Conservation (phyloP, 2,797 vertebrate genomes). For the Parauchenoglanis punctatus region DNA sequence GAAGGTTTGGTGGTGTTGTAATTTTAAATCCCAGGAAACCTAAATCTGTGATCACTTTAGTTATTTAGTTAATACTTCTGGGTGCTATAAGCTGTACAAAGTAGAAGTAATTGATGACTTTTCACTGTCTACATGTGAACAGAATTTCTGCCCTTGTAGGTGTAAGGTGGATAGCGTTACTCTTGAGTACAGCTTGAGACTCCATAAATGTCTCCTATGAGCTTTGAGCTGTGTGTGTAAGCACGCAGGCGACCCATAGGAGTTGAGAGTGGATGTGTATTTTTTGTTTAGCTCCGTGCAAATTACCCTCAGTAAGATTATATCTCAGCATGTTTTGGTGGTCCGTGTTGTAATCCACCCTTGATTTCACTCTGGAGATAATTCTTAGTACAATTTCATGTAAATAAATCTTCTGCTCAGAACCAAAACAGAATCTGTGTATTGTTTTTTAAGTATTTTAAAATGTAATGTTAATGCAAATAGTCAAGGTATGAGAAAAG, state of each 20-base stretch:
- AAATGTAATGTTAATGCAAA: neutral
- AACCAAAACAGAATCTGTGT: neutral
- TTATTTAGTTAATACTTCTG: neutral
- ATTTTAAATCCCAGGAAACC: neutral
- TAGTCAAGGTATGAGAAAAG: neutral
- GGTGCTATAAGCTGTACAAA: neutral
- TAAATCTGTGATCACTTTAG: neutral
- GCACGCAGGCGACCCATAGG: neutral
- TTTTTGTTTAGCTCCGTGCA: neutral
- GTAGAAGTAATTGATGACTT: neutral
- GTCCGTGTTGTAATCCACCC: neutral
- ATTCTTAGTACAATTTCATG: neutral
- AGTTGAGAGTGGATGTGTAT: neutral
- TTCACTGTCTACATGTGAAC: neutral
- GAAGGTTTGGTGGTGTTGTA: neutral
- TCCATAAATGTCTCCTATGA: neutral
- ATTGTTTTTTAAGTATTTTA: neutral
- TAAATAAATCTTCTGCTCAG: neutral
- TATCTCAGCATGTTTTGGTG: neutral
- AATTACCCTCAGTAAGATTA: conserved; percentile 15
- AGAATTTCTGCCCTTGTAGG: neutral
- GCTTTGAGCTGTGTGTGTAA: neutral
- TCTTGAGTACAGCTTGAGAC: neutral
- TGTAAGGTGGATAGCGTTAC: neutral
- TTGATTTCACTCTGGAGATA: conserved; percentile 6